Evolutionary conservation across 2,888 invertebrate species (phyloP).

Genomic region (Lasioglossum malachurum): DNA sequence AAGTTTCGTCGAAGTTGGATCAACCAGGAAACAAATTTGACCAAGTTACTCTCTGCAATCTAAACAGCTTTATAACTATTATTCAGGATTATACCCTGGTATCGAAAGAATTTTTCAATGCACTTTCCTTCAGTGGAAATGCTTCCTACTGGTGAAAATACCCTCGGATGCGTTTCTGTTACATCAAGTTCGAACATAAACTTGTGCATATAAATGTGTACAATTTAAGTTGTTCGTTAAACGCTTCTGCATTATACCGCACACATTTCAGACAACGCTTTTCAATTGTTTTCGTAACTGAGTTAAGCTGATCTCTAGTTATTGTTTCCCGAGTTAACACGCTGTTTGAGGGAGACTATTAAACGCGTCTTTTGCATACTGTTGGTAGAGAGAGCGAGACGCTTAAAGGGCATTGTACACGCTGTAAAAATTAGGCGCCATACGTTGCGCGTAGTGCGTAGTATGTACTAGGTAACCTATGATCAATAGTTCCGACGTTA

Average conservation of each 20-base stretch:
- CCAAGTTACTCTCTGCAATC: not conserved
- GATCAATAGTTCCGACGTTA: too few relatives aligned
- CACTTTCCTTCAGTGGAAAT: not conserved
- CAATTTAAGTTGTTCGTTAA: not conserved
- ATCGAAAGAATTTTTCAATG: not conserved
- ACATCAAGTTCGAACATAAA: not conserved
- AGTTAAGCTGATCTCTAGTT: not conserved
- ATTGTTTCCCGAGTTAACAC: too few relatives aligned
- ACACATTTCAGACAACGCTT: not conserved
- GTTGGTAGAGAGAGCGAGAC: too few relatives aligned
- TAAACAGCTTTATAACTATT: slow-evolving; percentile 16
- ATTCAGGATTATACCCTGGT: not conserved
- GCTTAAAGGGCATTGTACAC: too few relatives aligned
- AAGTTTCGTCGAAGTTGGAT: slow-evolving; percentile 51
- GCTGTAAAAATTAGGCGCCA: too few relatives aligned
- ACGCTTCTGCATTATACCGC: not conserved
- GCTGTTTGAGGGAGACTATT: too few relatives aligned
- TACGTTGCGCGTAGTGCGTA: too few relatives aligned
- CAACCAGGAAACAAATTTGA: slow-evolving; percentile 24
- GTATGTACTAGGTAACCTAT: too few relatives aligned
- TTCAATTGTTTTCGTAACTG: not conserved
- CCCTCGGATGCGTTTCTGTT: not conserved
- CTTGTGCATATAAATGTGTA: not conserved
- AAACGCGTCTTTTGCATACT: too few relatives aligned
- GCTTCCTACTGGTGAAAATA: not conserved